Evolutionary conservation across 2,888 invertebrate genomes (phyloP), one percentile per base, ranked within the genome.

Genomic region (Teleogryllus oceanicus): DNA sequence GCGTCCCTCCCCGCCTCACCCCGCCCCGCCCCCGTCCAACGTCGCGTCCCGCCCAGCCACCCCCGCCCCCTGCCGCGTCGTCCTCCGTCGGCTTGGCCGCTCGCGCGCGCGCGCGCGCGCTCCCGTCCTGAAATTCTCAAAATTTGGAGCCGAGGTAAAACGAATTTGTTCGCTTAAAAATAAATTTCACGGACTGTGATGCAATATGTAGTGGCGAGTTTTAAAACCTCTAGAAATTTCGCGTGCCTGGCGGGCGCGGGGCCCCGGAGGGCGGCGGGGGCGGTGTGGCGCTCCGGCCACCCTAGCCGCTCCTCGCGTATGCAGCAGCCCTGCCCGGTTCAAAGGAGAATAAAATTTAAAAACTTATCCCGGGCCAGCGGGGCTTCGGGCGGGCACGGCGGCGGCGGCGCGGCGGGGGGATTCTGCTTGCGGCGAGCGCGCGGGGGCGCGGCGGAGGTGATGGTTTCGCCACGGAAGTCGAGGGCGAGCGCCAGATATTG

Each of bases 81-180:
- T 24, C 37, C 37, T 37, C 37, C 37, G 37, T 37, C 37, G 37
- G 4, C 5, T 37, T 8, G 37, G 8, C 37, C 37, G 37, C 37
- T 37, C 37, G 37, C 37, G 37, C 62, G 62, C 62, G 37, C 62
- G 62, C 5, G 62, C 62, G 62, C 13, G 62, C n/a, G 13, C 62
- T n/a, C 62, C n/a, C 16, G 62, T 1, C 62, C 62, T n/a, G 62
- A 62, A 62, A 18, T 62, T 62, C 62, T 62, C 13, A 62, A 62
- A 62, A 62, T 62, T 62, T 62, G 62, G 62, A 62, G 62, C 62
- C 62, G 62, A 62, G 62, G 62, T 62, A 62, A 62, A 62, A 62
- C 62, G 62, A 62, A 62, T 62, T 62, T 62, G 62, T 62, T 62
- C 62, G 62, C 62, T 62, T 62, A 62, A 62, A 62, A 62, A 62